Percentiles rank a stretch among this genome's conserved stretches.
These are phyloP conservation scores for Pyrochroa serraticornis DNA, from an alignment of 2,888 invertebrate species.

Conservation along the genomic window DNA sequence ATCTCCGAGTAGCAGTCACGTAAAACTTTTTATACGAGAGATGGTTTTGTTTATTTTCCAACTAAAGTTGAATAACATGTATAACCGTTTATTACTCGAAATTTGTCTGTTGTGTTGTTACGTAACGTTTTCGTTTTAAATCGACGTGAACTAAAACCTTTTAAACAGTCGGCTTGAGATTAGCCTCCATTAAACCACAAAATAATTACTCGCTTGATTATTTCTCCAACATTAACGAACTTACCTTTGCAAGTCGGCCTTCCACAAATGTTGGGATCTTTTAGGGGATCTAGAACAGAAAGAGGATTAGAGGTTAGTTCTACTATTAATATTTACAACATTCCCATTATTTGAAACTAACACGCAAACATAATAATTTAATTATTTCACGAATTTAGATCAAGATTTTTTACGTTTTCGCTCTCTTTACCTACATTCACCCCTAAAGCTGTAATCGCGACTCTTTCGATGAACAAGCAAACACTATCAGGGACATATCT, in stretches of 20 bases:
- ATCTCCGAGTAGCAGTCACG: conserved; percentile 22
- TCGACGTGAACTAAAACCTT: neutral
- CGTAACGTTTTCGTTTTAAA: neutral
- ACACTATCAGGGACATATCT: neutral
- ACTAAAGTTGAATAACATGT: conserved; percentile 23
- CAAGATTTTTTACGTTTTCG: too few species aligned
- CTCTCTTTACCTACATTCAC: too few species aligned
- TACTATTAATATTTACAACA: conserved; percentile 18
- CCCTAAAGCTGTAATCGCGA: neutral
- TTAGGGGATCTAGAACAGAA: conserved; percentile 68
- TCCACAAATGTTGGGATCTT: conserved; percentile 76
- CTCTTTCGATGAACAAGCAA: too few species aligned
- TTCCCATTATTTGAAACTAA: conserved; percentile 12
- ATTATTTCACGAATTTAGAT: conserved; percentile 1
- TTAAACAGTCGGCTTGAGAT: neutral
- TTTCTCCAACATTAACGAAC: conserved; percentile 40
- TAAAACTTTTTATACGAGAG: conserved; percentile 26
- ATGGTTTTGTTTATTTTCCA: conserved; percentile 18
- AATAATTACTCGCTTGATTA: neutral
- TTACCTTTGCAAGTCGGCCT: conserved; percentile 70
- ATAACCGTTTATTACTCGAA: conserved; percentile 13
- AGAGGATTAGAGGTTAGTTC: conserved; percentile 15
- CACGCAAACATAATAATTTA: conserved; percentile 10
- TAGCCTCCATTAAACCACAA: neutral
- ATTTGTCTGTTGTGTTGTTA: conserved; percentile 7